These are phyloP conservation scores for Panagrolaimus sp. DNA, from an alignment of 1,140 invertebrate species.

Conservation along the genomic window DNA sequence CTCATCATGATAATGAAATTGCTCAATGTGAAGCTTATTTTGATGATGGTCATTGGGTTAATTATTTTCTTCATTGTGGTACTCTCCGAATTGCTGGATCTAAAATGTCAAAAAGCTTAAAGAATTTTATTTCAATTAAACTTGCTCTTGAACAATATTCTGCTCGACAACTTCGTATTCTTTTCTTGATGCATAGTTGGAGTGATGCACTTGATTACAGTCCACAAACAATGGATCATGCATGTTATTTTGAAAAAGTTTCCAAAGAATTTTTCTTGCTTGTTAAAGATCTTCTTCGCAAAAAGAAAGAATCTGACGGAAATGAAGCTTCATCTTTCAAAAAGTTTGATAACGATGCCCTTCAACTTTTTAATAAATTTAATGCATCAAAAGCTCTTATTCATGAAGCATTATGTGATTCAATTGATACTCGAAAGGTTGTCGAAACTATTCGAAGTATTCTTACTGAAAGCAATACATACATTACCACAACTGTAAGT, in stretches of 20 bases:
- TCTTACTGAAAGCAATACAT: conserved; percentile 75
- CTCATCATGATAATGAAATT: conserved; percentile 98
- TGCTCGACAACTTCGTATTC: conserved; percentile 79
- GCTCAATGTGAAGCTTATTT: conserved; percentile 85
- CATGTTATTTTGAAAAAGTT: conserved; percentile 80
- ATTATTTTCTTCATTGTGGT: conserved; percentile 95
- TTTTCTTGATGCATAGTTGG: conserved; percentile 94
- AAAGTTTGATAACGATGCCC: conserved; percentile 26
- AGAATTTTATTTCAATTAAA: conserved; percentile 96
- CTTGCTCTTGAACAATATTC: conserved; percentile 81
- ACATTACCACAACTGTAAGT: conserved; percentile 69
- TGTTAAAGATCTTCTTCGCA: conserved; percentile 77
- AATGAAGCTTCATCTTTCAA: conserved; percentile 28
- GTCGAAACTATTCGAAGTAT: conserved; percentile 78
- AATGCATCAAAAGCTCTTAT: conserved; percentile 68
- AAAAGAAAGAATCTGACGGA: conserved; percentile 22
- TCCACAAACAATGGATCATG: conserved; percentile 83
- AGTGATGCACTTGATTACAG: conserved; percentile 94
- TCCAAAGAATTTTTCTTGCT: conserved; percentile 92
- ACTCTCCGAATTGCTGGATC: conserved; percentile 97
- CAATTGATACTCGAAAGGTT: conserved; percentile 81
- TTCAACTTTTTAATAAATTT: conserved; percentile 64
- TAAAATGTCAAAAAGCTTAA: conserved; percentile 99
- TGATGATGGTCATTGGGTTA: conserved; percentile 80
- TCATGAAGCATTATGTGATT: conserved; percentile 83